phyloP scores from a whole-genome alignment of 2,888 invertebrate genomes.

The Oligia strigilis region DNA sequence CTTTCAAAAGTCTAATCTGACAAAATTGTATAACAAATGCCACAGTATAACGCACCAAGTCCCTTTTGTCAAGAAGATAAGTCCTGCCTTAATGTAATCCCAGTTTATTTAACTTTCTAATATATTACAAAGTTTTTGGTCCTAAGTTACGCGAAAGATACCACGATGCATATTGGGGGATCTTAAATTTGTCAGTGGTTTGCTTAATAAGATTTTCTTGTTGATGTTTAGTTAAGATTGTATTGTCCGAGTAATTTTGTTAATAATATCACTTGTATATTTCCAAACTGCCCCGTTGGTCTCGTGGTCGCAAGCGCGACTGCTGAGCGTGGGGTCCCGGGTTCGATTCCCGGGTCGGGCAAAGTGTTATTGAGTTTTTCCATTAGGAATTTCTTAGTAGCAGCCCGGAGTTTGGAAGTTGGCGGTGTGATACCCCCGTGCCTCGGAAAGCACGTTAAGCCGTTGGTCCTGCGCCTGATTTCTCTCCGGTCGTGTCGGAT shows the following conservation, averaged over 20 bases:
- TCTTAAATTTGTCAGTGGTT: slow-evolving; percentile 32
- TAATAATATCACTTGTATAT: background rate
- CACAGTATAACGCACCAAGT: slow-evolving; percentile 42
- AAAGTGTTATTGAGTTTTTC: too few relatives aligned
- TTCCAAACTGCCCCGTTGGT: too few relatives aligned
- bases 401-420: too few relatives aligned
- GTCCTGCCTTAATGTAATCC: slow-evolving; percentile 54
- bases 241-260: slow-evolving; percentile 4
- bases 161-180: slow-evolving; percentile 45
- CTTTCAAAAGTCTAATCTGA: slow-evolving; percentile 53
- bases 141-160: slow-evolving; percentile 39
- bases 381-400: too few relatives aligned
- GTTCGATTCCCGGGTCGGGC: too few relatives aligned
- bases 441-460: too few relatives aligned
- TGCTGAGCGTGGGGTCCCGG: too few relatives aligned
- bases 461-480: too few relatives aligned
- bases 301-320: too few relatives aligned
- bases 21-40: slow-evolving; percentile 59
- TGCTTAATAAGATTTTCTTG: slow-evolving; percentile 28
- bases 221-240: background rate
- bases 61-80: slow-evolving; percentile 51
- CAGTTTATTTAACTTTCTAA: slow-evolving; percentile 58
- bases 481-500: too few relatives aligned
- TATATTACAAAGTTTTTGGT: slow-evolving; percentile 53
- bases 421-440: too few relatives aligned